A percentile compares a stretch with the other conserved stretches of the same genome.
Evolutionary conservation across 2,113 vertebrate species (phyloP).

Genomic region (Odontophorus gujanensis): DNA sequence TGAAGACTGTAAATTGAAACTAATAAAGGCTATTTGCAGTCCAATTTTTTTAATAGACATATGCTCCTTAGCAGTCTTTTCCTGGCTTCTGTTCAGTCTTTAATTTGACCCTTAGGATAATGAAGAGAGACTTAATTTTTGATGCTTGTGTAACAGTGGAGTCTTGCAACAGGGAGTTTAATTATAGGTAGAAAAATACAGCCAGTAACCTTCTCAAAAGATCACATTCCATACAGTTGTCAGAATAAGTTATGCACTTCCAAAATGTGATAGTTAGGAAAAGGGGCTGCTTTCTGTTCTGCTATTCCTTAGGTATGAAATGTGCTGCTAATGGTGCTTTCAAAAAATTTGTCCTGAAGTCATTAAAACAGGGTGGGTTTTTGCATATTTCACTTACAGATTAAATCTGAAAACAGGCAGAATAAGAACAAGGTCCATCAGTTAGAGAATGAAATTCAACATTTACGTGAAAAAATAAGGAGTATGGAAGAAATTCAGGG

Average conservation of each 20-base stretch:
- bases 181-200: not conserved
- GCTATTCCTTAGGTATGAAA: not conserved
- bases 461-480: conserved; percentile 79
- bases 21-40: too few species aligned
- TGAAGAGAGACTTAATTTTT: not conserved
- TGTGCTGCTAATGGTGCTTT: not conserved
- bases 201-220: not conserved
- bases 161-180: not conserved
- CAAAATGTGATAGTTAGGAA: not conserved
- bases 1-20: not conserved
- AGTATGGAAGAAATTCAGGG: conserved; percentile 83
- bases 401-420: conserved; percentile 78
- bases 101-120: not conserved
- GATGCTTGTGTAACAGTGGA: not conserved
- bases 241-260: not conserved
- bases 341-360: not conserved
- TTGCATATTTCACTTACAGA: conserved; percentile 46
- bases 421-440: conserved; percentile 75
- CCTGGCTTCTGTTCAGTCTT: not conserved
- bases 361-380: not conserved
- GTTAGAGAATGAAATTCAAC: conserved; percentile 79
- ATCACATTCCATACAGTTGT: accelerated
- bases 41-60: not conserved
- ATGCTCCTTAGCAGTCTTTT: not conserved
- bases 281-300: not conserved